phyloP scores from a whole-genome alignment of 2,113 vertebrate species.

The Vombatus ursinus region DNA sequence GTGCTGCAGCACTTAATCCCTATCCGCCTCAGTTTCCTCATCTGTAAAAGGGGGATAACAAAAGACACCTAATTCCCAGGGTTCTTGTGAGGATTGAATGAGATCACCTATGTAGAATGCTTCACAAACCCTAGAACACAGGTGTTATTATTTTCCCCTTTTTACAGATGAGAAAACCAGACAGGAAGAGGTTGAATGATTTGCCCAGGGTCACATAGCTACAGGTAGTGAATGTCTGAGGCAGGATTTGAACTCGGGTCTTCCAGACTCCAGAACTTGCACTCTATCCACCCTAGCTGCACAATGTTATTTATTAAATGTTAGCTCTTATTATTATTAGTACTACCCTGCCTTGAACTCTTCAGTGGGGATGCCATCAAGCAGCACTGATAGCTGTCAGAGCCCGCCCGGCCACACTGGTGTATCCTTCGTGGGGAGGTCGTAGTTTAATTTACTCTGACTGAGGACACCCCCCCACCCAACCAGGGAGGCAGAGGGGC shows the following conservation, averaged over 20 bases:
- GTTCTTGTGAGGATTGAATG: background rate
- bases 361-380: background rate
- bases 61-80: background rate
- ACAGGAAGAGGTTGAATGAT: background rate
- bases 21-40: background rate
- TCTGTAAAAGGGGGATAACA: background rate
- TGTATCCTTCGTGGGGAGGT: background rate
- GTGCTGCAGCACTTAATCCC: background rate
- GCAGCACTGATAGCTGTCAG: too few species aligned
- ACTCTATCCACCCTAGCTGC: too few species aligned
- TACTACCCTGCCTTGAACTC: background rate
- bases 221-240: background rate
- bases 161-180: background rate
- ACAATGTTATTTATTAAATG: too few species aligned
- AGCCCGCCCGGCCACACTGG: background rate
- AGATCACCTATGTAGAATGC: background rate
- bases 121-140: background rate
- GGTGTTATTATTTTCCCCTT: background rate
- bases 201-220: background rate
- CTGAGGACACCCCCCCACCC: background rate
- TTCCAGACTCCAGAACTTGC: background rate
- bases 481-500: background rate
- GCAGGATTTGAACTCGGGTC: background rate
- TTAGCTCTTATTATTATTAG: background rate
- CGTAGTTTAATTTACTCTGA: too few species aligned